These are phyloP conservation scores for Mystacides longicornis DNA, from an alignment of 2,888 invertebrate genomes.

Conservation along the genomic window DNA sequence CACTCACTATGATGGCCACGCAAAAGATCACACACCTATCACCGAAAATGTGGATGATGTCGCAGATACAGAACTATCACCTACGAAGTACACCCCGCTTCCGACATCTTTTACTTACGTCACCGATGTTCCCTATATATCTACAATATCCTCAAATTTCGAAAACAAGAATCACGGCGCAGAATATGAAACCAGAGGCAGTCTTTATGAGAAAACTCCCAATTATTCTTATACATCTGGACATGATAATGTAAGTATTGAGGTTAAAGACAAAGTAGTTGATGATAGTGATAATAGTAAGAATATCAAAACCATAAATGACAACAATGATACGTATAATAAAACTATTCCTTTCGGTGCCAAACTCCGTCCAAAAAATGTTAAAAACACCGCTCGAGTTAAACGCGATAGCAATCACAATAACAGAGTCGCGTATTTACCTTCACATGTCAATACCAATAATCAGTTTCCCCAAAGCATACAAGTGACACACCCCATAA, in stretches of 20 bases:
- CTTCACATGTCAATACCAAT: neutral
- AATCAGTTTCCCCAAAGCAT: neutral
- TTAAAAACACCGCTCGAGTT: neutral
- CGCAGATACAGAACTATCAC: conserved; percentile 35
- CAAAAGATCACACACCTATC: conserved; percentile 42
- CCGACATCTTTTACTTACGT: conserved; percentile 27
- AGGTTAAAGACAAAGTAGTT: conserved; percentile 7
- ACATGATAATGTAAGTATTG: conserved; percentile 24
- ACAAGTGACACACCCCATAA: neutral
- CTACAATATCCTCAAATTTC: conserved; percentile 35
- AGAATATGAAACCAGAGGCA: conserved; percentile 16
- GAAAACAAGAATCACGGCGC: conserved; percentile 34
- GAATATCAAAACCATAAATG: neutral
- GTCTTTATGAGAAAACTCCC: neutral
- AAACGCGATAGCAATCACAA: neutral
- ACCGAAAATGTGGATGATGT: conserved; percentile 42
- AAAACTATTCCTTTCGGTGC: neutral
- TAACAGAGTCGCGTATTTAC: too few species aligned
- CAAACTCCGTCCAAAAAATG: neutral
- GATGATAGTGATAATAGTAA: conserved; percentile 4
- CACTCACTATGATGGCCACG: conserved; percentile 23
- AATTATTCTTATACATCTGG: conserved; percentile 11
- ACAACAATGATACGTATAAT: neutral
- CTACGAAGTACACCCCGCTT: conserved; percentile 28
- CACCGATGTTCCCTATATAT: conserved; percentile 28